Evolutionary conservation across 2,797 vertebrate species (phyloP), one percentile per base, ranked within the genome.

Genomic region (Amphiprion clarkii): DNA sequence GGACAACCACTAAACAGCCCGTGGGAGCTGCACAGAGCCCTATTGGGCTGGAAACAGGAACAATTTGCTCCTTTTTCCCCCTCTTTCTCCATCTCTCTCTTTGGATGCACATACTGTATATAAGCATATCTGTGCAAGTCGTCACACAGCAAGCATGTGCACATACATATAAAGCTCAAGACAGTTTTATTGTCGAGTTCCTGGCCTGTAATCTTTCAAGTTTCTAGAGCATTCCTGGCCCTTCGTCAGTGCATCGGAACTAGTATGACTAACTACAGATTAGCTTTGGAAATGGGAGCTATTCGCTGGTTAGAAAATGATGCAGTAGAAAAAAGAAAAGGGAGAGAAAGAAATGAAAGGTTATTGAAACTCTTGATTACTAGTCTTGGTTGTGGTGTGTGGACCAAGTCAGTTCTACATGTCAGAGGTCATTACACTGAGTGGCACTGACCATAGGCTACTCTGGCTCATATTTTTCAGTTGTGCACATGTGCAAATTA

Each of bases 1-100:
- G 87, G 88, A 83, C 81, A 83, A 89, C 88, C 91, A 60, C 89
- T 70, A 73, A 83, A 65, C 68, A 63, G 82, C 87, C 83, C 11
- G n/a, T 79, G 88, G 87, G 88, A 90, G 83, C 66, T 77, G 76
- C 67, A 67, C n/a, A 25, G 54, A 79, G 79, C 63, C 76, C 64
- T 66, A 71, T 56, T 82, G 74, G 66, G 76, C 67, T 79, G 55
- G 44, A 78, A 65, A 54, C 61, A 29, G n/a, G 53, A 76, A 72
- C n/a, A 40, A 62, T 40, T 56, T 4, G 0, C 42, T 69, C 36
- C 36, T 21, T 52, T 67, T 79, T 27, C 40, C 29, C 23, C 23
- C 19, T 2, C 3, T 5, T 14, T 8, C n/a, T n/a, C n/a, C n/a
- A n/a, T n/a, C n/a, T n/a, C 17, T n/a, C 59, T 33, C 17, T 57